Percentiles rank a stretch among this genome's conserved stretches.
These are phyloP conservation scores for Acanthaster planci DNA, from an alignment of 35 echinoderm and acorn worm species.

Conservation along the genomic window DNA sequence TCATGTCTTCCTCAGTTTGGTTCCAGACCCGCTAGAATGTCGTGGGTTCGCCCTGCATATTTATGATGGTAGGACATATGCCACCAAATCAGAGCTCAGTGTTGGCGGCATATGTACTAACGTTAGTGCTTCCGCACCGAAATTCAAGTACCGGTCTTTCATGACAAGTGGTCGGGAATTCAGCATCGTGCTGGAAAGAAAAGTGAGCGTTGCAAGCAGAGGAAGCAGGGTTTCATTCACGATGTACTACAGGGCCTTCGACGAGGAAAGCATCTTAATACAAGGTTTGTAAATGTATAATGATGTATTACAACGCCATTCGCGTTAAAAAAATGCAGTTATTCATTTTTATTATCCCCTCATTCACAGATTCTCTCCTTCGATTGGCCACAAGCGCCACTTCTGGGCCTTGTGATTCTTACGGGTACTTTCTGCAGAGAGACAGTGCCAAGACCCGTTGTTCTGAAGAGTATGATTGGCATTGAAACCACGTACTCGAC, in stretches of 20 bases:
- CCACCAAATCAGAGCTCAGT: not conserved
- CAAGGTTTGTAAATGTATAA: constrained; percentile 18
- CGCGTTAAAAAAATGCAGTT: too few relatives aligned
- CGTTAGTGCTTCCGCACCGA: not conserved
- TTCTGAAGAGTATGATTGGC: too few relatives aligned
- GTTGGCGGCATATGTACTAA: constrained; percentile 11
- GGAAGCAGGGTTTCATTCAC: not conserved
- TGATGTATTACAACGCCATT: too few relatives aligned
- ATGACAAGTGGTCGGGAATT: constrained; percentile 23
- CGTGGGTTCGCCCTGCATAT: not conserved
- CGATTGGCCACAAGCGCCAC: too few relatives aligned
- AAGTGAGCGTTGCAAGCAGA: not conserved
- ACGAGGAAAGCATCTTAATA: not conserved
- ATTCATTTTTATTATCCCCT: too few relatives aligned
- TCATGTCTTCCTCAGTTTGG: constrained; percentile 18
- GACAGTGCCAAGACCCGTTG: too few relatives aligned
- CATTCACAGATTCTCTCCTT: too few relatives aligned
- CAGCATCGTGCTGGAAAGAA: constrained; percentile 3
- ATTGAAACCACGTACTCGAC: too few relatives aligned
- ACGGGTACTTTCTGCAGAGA: too few relatives aligned
- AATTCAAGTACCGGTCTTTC: constrained; percentile 17
- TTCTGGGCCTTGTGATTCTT: too few relatives aligned
- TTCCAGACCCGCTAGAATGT: not conserved
- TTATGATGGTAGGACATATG: constrained; percentile 10
- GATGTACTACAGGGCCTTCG: constrained; percentile 22